phyloP scores from a whole-genome alignment of 2,797 vertebrate genomes.

The Natrix natrix region DNA sequence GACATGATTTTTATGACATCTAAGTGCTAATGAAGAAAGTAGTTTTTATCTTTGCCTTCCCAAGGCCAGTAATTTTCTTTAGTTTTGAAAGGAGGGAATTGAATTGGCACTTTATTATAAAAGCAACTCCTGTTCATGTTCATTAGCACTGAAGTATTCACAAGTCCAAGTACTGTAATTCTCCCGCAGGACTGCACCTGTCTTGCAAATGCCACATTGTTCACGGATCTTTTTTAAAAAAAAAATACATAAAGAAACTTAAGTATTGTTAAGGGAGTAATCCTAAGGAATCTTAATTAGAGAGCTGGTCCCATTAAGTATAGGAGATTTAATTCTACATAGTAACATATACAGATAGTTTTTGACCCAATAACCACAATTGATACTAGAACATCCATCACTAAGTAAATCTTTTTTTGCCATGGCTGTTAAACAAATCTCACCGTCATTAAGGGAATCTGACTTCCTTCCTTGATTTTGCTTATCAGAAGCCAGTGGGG shows the following conservation, averaged over 20 bases:
- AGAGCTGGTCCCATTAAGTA: neutral
- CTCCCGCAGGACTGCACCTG: neutral
- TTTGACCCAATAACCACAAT: neutral
- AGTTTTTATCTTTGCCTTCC: conserved; percentile 35
- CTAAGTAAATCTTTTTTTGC: neutral
- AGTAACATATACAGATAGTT: neutral
- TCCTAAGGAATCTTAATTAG: neutral
- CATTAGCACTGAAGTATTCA: conserved; percentile 35
- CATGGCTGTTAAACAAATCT: neutral
- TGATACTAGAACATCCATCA: neutral
- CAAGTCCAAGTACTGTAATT: neutral
- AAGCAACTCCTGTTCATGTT: conserved; percentile 39
- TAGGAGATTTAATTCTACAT: neutral
- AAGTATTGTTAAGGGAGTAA: neutral
- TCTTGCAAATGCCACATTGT: neutral
- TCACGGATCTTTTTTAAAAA: conserved; percentile 2
- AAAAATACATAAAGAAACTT: neutral
- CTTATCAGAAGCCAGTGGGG: neutral
- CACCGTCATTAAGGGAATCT: neutral
- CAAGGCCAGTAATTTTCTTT: conserved; percentile 15
- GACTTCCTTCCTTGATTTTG: neutral
- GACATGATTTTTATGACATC: conserved; percentile 32
- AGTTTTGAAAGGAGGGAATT: conserved; percentile 6
- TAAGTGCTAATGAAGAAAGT: conserved; percentile 21
- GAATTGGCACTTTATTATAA: conserved; percentile 32